Conservation (phyloP, 2,888 invertebrate species). For the Epirrita christyi region DNA sequence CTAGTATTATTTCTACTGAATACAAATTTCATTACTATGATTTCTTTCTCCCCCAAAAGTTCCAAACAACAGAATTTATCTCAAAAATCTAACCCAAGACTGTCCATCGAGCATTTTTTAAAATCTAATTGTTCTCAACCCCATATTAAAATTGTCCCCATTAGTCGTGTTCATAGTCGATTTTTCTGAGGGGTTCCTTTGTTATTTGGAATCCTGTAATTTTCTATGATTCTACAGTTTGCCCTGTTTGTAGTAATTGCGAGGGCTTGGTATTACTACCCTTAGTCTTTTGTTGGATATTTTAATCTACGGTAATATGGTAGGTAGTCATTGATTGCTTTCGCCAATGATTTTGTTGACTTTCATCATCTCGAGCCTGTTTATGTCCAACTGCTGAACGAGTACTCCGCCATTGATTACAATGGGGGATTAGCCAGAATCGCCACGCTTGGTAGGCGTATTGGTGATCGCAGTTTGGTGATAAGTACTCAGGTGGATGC, state of each 20-base stretch:
- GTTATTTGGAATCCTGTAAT: conserved; percentile 78
- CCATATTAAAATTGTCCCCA: conserved; percentile 81
- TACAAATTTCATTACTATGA: conserved; percentile 13
- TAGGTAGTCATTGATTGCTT: conserved; percentile 38
- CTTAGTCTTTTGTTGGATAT: conserved; percentile 66
- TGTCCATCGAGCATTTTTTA: conserved; percentile 28
- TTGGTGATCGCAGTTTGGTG: no score
- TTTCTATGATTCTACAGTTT: conserved; percentile 79
- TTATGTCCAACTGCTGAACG: no score
- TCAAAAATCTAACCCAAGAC: conserved; percentile 20
- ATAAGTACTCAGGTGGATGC: no score
- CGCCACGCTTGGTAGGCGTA: no score
- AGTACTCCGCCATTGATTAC: no score
- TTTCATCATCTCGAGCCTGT: no score
- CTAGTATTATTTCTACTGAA: not conserved
- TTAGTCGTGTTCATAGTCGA: conserved; percentile 59
- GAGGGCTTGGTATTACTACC: conserved; percentile 67
- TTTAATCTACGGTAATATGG: conserved; percentile 71
- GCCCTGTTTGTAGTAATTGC: conserved; percentile 70
- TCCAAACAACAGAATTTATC: conserved; percentile 19
- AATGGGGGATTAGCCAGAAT: no score
- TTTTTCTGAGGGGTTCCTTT: conserved; percentile 68
- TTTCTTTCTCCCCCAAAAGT: conserved; percentile 12
- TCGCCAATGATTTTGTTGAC: conserved; percentile 32
- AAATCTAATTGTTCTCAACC: conserved; percentile 68